Conservation (phyloP, 2,113 vertebrate genomes). For the Nycticryphes semicollaris region DNA sequence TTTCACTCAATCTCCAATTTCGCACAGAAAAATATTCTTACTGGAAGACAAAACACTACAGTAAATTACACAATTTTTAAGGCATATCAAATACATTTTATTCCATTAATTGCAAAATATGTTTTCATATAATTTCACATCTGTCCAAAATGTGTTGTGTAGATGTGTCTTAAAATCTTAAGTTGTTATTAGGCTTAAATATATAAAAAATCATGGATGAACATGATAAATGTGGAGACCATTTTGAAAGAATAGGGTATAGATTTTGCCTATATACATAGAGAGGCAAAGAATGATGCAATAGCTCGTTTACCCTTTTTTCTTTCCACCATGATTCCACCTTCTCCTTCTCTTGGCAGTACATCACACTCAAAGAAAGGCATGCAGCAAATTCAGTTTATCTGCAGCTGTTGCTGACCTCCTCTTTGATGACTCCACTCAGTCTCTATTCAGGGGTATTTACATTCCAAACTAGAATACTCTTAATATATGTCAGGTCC, state of each 20-base stretch:
- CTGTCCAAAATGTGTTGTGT: background rate
- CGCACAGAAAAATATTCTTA: background rate
- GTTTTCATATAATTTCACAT: background rate
- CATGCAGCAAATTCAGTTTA: background rate
- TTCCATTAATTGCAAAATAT: background rate
- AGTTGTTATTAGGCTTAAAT: background rate
- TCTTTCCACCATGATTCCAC: background rate
- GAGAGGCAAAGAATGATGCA: background rate
- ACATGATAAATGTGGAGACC: fast-evolving
- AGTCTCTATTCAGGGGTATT: background rate
- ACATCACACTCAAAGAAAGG: background rate
- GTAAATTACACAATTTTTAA: background rate
- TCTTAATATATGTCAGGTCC: background rate
- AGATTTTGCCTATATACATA: background rate
- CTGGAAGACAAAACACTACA: background rate
- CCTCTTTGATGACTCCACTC: background rate
- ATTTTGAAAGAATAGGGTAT: background rate
- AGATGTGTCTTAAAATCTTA: background rate
- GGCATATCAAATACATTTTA: background rate
- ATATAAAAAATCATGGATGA: background rate
- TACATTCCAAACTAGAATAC: background rate
- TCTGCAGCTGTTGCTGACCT: background rate
- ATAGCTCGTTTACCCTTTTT: background rate
- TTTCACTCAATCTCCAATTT: background rate
- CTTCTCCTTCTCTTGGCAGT: background rate